A percentile compares a stretch with the other conserved stretches of the same genome.
These are phyloP conservation scores for Cercocebus atys DNA, from an alignment of 2,113 vertebrate species.

Conservation along the genomic window DNA sequence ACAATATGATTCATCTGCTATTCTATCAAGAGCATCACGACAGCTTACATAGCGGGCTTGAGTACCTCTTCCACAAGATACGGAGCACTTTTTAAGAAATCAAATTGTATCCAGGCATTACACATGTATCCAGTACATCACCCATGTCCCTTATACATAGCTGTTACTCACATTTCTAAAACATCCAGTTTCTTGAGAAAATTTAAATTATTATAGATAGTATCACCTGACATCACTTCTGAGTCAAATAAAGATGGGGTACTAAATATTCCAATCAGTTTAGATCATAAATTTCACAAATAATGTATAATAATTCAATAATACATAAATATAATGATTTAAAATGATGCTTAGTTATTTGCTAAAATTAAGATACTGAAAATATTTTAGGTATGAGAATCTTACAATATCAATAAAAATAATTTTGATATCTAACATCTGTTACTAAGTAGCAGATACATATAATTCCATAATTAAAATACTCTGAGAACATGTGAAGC, in stretches of 20 bases:
- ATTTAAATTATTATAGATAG: not conserved
- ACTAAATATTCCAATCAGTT: not conserved
- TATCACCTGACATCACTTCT: not conserved
- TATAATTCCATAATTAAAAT: not conserved
- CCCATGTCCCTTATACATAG: not conserved
- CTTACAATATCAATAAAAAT: constrained; percentile 16
- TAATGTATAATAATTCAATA: not conserved
- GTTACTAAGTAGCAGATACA: not conserved
- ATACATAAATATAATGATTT: not conserved
- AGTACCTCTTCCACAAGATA: constrained; percentile 92
- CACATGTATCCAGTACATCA: not conserved
- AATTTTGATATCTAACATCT: not conserved
- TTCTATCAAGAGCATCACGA: constrained; percentile 88
- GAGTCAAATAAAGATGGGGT: not conserved
- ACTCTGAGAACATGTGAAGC: not conserved
- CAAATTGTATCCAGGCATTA: not conserved
- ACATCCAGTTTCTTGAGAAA: not conserved
- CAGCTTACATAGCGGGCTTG: constrained; percentile 96
- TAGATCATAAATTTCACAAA: not conserved
- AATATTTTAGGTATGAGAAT: not conserved
- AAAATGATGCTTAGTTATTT: not conserved
- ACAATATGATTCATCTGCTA: constrained; percentile 92
- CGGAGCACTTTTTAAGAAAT: constrained; percentile 90
- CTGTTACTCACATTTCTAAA: not conserved
- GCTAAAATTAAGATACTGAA: constrained; percentile 1